These are phyloP conservation scores for Caenorhabditis sp. DNA, from an alignment of 2,888 invertebrate species.

Conservation along the genomic window DNA sequence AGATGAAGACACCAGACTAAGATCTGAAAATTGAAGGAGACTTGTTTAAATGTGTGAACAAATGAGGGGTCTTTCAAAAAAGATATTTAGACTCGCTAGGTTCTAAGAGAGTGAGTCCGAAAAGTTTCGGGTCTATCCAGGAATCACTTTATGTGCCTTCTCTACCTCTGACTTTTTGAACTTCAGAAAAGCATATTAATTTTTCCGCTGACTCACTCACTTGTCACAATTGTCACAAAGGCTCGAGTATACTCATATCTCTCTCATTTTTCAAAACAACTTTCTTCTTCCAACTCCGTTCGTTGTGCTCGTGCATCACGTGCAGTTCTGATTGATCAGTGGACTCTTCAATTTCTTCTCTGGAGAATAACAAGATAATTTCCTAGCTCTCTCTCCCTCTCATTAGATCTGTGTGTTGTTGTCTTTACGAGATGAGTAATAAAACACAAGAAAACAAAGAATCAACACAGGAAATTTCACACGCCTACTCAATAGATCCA, in stretches of 20 bases:
- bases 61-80: too few species aligned
- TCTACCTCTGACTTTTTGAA: not conserved
- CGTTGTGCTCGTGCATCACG: conserved; percentile 24
- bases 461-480: conserved; percentile 5
- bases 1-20: not conserved
- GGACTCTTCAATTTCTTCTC: not conserved
- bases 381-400: not conserved
- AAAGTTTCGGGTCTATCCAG: too few species aligned
- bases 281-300: conserved; percentile 5
- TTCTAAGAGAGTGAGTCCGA: too few species aligned
- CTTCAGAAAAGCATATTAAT: not conserved
- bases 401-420: not conserved
- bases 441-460: not conserved
- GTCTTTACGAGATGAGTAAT: not conserved
- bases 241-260: conserved; percentile 12
- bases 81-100: too few species aligned
- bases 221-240: conserved; percentile 8
- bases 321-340: conserved; percentile 18
- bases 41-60: too few species aligned
- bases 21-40: too few species aligned
- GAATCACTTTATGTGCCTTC: not conserved
- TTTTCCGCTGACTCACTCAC: not conserved
- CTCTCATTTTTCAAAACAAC: conserved; percentile 4
- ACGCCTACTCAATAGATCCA: not conserved
- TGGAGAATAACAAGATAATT: not conserved